These are phyloP conservation scores for Pachyseris speciosa DNA, from an alignment of 64 coral and sea anemone genomes.

Conservation along the genomic window DNA sequence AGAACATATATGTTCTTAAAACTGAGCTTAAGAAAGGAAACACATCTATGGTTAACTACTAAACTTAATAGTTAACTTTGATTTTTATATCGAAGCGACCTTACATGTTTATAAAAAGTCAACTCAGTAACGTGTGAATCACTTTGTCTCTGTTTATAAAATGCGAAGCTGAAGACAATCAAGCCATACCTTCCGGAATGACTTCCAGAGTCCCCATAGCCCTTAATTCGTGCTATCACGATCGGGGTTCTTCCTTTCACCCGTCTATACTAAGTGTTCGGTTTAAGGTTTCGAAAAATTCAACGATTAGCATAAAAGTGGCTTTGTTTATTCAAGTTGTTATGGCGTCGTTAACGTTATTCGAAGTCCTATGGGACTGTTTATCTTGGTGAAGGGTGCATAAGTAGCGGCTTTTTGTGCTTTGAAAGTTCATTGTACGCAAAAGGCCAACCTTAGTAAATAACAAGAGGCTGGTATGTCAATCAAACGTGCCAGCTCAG, in stretches of 20 bases:
- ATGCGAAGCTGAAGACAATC: neutral
- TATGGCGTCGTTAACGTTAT: slow-evolving; percentile 31
- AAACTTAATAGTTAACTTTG: too few relatives aligned
- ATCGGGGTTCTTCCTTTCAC: too few relatives aligned
- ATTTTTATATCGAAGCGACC: too few relatives aligned
- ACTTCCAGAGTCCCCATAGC: slow-evolving; percentile 23
- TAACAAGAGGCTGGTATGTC: too few relatives aligned
- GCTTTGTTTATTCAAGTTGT: slow-evolving; percentile 44
- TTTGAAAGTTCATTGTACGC: slow-evolving; percentile 23
- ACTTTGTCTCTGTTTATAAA: neutral
- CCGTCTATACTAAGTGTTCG: neutral
- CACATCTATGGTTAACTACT: too few relatives aligned
- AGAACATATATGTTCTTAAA: too few relatives aligned
- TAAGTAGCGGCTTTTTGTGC: neutral
- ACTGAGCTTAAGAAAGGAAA: too few relatives aligned
- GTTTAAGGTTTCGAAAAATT: neutral
- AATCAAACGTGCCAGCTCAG: neutral
- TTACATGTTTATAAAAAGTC: too few relatives aligned
- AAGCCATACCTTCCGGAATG: slow-evolving; percentile 37
- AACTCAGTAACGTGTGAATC: too few relatives aligned
- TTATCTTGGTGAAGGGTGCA: neutral
- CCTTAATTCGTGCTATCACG: neutral
- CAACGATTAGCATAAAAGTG: slow-evolving; percentile 20
- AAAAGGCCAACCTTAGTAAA: neutral
- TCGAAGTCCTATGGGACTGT: slow-evolving; percentile 28